phyloP scores from a whole-genome alignment of 2,113 vertebrate species.

The Campylomormyrus numenius region DNA sequence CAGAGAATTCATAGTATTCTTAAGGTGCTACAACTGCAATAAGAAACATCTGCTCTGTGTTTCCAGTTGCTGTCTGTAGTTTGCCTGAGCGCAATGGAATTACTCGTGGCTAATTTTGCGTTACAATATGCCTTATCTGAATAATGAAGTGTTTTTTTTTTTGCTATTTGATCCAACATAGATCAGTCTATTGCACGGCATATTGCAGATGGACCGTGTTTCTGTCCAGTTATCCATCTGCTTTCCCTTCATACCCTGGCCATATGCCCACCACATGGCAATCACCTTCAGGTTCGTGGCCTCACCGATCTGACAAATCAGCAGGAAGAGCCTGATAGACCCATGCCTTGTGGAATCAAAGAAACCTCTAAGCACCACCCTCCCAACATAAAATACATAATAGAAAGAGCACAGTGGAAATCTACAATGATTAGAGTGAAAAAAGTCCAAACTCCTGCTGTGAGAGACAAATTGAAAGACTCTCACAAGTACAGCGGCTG shows the following conservation, averaged over 20 bases:
- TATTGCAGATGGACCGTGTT: neutral
- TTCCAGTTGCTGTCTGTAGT: neutral
- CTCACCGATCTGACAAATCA: neutral
- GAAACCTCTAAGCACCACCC: neutral
- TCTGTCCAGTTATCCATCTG: neutral
- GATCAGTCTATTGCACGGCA: neutral
- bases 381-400: conserved; percentile 4
- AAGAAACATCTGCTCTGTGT: neutral
- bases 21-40: neutral
- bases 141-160: neutral
- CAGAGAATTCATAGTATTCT: neutral
- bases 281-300: neutral
- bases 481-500: neutral
- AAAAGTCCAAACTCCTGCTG: neutral
- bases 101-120: neutral
- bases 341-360: neutral
- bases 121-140: neutral
- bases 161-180: neutral
- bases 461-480: conserved; percentile 18
- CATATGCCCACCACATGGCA: neutral
- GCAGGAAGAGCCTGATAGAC: neutral
- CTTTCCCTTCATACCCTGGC: neutral
- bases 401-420: neutral
- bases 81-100: neutral
- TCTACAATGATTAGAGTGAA: neutral